These are phyloP conservation scores for Anodontia alba DNA, from an alignment of 2,888 invertebrate genomes.

Conservation along the genomic window DNA sequence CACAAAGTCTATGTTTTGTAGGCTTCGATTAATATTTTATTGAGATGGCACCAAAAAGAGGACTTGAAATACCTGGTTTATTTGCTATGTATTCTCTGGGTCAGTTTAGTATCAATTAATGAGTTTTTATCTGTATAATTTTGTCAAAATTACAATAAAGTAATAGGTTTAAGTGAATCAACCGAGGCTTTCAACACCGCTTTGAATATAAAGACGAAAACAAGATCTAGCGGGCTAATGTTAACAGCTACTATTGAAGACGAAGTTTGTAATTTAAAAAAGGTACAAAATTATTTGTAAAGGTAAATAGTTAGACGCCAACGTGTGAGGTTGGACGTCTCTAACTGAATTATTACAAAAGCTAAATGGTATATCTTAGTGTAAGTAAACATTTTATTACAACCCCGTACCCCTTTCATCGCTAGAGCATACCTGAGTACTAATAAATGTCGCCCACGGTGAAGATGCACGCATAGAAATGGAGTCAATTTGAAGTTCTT, in stretches of 20 bases:
- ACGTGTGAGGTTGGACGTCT: conserved; percentile 52
- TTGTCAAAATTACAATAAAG: conserved; percentile 48
- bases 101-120: conserved; percentile 57
- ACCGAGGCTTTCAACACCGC: conserved; percentile 59
- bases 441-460: background rate
- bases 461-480: background rate
- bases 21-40: conserved; percentile 3
- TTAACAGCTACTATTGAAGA: background rate
- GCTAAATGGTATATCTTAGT: background rate
- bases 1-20: conserved; percentile 1
- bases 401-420: background rate
- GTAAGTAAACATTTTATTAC: conserved; percentile 9
- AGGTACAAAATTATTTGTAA: conserved; percentile 10
- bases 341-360: conserved; percentile 3
- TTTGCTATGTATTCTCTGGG: conserved; percentile 43
- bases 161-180: conserved; percentile 54
- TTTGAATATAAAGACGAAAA: conserved; percentile 5
- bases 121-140: conserved; percentile 65
- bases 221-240: background rate
- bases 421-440: background rate
- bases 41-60: conserved; percentile 19
- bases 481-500: too few relatives aligned
- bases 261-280: conserved; percentile 17
- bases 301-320: conserved; percentile 14
- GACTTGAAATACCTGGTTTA: conserved; percentile 22